Conservation (phyloP, 2,113 vertebrate species). For the Forbesichthys papilliferus region DNA sequence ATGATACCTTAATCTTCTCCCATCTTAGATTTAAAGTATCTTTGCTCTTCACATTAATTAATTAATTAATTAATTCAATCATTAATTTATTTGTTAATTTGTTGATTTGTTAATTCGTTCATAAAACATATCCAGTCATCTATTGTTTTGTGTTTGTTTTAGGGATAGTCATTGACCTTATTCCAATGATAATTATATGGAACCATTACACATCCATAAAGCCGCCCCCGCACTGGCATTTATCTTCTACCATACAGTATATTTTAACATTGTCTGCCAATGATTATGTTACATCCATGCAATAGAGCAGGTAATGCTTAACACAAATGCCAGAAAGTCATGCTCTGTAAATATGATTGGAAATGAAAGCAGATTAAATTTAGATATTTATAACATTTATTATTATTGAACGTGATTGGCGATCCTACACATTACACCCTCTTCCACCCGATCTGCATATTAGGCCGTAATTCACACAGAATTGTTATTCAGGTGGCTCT, state of each 20-base stretch:
- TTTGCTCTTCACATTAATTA: constrained; percentile 22
- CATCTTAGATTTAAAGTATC: constrained; percentile 24
- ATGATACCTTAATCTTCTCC: constrained; percentile 21
- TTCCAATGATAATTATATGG: constrained; percentile 50
- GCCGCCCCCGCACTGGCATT: constrained; percentile 41
- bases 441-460: constrained; percentile 15
- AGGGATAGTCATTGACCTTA: constrained; percentile 18
- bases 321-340: background rate
- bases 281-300: constrained; percentile 34
- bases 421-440: constrained; percentile 8
- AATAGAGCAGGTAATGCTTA: constrained; percentile 4
- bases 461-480: constrained; percentile 34
- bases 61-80: constrained; percentile 37
- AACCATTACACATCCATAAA: constrained; percentile 36
- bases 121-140: constrained; percentile 8
- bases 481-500: constrained; percentile 64
- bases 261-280: constrained; percentile 24
- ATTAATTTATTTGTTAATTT: constrained; percentile 10
- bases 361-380: constrained; percentile 12
- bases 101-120: constrained; percentile 31
- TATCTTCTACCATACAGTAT: constrained; percentile 23
- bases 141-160: constrained; percentile 33
- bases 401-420: background rate
- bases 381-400: background rate
- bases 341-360: background rate